Conservation (phyloP, 35 echinoderm and acorn worm species). For the Diadema setosum region DNA sequence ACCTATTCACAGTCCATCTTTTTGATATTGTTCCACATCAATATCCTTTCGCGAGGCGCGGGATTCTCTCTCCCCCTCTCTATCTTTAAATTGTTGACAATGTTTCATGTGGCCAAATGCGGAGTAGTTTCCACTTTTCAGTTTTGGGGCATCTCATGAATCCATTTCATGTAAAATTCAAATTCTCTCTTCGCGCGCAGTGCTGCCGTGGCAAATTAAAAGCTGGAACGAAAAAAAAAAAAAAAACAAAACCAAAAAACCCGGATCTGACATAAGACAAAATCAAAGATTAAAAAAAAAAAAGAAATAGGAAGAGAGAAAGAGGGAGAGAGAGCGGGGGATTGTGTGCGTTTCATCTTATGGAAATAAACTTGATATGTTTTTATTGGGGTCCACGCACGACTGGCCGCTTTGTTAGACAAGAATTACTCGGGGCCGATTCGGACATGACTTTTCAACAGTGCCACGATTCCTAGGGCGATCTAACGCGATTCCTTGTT, state of each 20-base stretch:
- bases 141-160: not conserved
- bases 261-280: not conserved
- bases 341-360: not conserved
- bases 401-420: not conserved
- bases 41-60: no score
- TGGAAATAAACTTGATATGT: conserved; percentile 7
- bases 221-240: not conserved
- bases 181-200: not conserved
- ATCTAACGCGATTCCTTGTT: not conserved
- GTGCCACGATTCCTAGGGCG: not conserved
- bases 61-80: no score
- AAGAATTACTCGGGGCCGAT: not conserved
- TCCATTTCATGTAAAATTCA: not conserved
- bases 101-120: not conserved
- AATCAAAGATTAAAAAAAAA: not conserved
- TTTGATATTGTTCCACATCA: no score
- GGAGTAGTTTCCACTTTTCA: not conserved
- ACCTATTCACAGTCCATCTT: no score
- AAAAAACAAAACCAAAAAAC: not conserved
- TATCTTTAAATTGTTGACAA: no score
- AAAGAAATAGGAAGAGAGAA: not conserved
- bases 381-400: conserved; percentile 10
- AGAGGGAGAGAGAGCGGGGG: not conserved
- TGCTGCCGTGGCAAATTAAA: not conserved
- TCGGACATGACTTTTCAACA: not conserved